phyloP scores from a whole-genome alignment of 1,140 invertebrate genomes.

The Cydia amplana region DNA sequence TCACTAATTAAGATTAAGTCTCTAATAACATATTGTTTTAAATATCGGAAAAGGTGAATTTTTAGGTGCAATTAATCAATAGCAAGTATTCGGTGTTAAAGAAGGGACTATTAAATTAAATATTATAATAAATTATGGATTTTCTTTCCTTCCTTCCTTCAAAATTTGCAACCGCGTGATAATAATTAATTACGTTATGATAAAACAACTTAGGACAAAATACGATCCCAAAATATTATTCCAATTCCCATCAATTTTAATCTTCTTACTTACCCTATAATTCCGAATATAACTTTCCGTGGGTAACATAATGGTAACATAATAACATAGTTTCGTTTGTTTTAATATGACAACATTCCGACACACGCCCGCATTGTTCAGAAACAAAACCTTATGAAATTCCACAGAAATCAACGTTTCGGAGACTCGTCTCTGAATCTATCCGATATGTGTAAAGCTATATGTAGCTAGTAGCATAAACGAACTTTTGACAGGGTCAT shows the following conservation, averaged over 20 bases:
- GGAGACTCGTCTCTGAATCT: neutral
- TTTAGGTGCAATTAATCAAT: slow-evolving; percentile 16
- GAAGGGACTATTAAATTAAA: slow-evolving; percentile 8
- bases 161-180: no score
- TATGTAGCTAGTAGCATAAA: no score
- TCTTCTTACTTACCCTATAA: no score
- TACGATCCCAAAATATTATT: no score
- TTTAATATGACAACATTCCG: neutral
- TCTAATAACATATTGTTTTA: slow-evolving; percentile 4
- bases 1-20: slow-evolving; percentile 44
- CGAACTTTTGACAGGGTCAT: no score
- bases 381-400: slow-evolving; percentile 8
- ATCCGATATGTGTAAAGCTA: no score
- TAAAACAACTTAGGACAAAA: no score
- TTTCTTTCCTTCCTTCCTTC: slow-evolving; percentile 6
- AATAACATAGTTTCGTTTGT: neutral
- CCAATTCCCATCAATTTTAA: no score
- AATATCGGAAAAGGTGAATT: slow-evolving; percentile 13
- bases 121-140: slow-evolving; percentile 11
- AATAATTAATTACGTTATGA: no score
- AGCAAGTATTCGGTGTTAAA: neutral
- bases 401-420: neutral
- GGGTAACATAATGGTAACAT: no score
- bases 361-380: neutral
- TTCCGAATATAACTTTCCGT: no score